Evolutionary conservation across 2,888 invertebrate genomes (phyloP), one percentile per base, ranked within the genome.

Genomic region (Beris chalybata): DNA sequence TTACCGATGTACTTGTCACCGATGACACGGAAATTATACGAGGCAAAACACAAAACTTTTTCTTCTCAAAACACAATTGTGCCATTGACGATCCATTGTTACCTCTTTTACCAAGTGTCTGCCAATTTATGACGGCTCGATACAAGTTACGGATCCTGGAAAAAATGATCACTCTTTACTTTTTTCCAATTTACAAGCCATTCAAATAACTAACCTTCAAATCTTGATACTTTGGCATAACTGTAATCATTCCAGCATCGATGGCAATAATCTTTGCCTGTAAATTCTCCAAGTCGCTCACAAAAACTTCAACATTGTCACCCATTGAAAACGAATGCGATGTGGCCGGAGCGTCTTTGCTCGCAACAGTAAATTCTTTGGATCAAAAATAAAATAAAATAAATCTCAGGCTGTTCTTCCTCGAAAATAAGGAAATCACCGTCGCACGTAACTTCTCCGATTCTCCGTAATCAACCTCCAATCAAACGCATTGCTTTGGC

Each of bases 391-490:
- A 44, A 57, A 12, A 38, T 29, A 3, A 4, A 22, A 2, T 22
- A 3, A 3, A 13, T n/a, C n/a, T 94, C 94, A 0, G 93, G 93
- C 71, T 92, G 89, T 77, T 94, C 94, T 77, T 94, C 95, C 80
- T 97, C 97, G 78, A 98, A 98, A 64, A 97, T 91, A 57, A 95
- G 83, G 79, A 97, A 98, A 78, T 98, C 98, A 77, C 98, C 98
- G 80, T 98, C 98, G 0, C 92, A 93, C 0, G 95, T 92, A 0
- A 97, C 94, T 78, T 97, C 97, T 9, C 97, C 97, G 72, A 97
- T 95, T 0, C 78, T 31, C 80, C 95, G 76, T 95, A 97, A 79
- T 98, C 97, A 1, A 99, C 97, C 80, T 97, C 97, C n/a, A 99
- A 81, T 53, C 99, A 86, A 3, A 99, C 98, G 97, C 98, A 99